Evolutionary conservation across 1,140 invertebrate genomes (phyloP), one percentile per base, ranked within the genome.

Genomic region (Planococcus citri): DNA sequence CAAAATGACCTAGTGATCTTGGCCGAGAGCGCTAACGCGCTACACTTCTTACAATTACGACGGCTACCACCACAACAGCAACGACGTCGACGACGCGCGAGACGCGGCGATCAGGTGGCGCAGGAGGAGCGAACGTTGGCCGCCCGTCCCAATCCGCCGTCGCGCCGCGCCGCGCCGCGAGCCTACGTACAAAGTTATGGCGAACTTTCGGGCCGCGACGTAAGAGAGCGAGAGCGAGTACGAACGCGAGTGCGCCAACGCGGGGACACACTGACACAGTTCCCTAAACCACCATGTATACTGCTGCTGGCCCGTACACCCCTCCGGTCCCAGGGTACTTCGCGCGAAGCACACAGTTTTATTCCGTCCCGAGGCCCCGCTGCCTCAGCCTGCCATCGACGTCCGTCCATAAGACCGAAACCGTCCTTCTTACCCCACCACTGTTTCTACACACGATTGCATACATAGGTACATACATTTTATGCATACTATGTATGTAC

Each of bases 1-100:
- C 21, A 64, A 64, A 64, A 24, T 64, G 60, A 64, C 60, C 60
- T 64, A 64, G 60, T 64, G 60, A 64, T 64, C 60, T 64, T 64
- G 60, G 60, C 60, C 60, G 60, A 64, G 60, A 64, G 60, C 60
- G 17, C 6, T 58, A 33, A 6, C 21, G 21, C 51, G 25, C 60
- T 64, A 64, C 60, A 64, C 60, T 64, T 64, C 60, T 64, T 4
- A 64, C 60, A 33, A 33, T 12, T 3, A 33, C 29, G 4, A 33
- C 29, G 29, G 12, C 29, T 33, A 33, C 29, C 4, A 33, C 29
- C 29, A 33, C 29, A 12, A 33, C n/a, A n/a, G n/a, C n/a, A n/a
- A n/a, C n/a, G n/a, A n/a, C n/a, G 29, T 12, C 29, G 29, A 33
- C 12, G 29, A 12, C 29, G 29, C 29, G n/a, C n/a, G n/a, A n/a